Conservation (phyloP, 2,888 invertebrate genomes). For the Ophioninae sp. region DNA sequence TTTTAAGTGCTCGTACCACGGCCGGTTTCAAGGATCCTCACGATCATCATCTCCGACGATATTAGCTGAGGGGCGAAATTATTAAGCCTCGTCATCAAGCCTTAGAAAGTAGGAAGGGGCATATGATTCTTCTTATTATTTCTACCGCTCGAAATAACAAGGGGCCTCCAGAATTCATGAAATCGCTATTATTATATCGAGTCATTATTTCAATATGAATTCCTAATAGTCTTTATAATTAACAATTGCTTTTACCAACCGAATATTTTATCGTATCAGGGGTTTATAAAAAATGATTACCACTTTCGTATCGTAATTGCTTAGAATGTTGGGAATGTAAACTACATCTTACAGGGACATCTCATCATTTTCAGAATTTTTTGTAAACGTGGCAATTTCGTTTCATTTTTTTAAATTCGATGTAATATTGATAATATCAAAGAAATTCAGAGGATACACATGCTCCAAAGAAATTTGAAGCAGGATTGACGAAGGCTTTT, state of each 20-base stretch:
- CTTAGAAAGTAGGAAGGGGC: constrained; percentile 54
- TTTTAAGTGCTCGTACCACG: constrained; percentile 43
- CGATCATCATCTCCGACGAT: constrained; percentile 38
- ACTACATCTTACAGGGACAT: not conserved
- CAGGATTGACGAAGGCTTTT: too few relatives aligned
- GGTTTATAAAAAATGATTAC: not conserved
- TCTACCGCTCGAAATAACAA: constrained; percentile 23
- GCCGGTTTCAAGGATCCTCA: constrained; percentile 45
- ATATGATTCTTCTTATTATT: constrained; percentile 19
- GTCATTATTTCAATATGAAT: not conserved
- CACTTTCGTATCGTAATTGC: not conserved
- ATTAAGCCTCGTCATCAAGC: constrained; percentile 46
- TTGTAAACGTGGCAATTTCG: too few relatives aligned
- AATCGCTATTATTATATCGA: constrained; percentile 6
- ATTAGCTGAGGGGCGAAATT: constrained; percentile 37
- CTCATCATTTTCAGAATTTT: too few relatives aligned
- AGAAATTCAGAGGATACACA: too few relatives aligned
- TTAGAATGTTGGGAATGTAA: not conserved
- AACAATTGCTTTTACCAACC: not conserved
- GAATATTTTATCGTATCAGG: not conserved
- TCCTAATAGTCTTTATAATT: not conserved
- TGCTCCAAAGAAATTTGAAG: too few relatives aligned
- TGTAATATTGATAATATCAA: too few relatives aligned
- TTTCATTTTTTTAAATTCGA: too few relatives aligned
- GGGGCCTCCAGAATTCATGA: constrained; percentile 18